Base-by-base conservation (phyloP, 2,888 invertebrate genomes). In the Caenorhabditis sp. region DNA sequence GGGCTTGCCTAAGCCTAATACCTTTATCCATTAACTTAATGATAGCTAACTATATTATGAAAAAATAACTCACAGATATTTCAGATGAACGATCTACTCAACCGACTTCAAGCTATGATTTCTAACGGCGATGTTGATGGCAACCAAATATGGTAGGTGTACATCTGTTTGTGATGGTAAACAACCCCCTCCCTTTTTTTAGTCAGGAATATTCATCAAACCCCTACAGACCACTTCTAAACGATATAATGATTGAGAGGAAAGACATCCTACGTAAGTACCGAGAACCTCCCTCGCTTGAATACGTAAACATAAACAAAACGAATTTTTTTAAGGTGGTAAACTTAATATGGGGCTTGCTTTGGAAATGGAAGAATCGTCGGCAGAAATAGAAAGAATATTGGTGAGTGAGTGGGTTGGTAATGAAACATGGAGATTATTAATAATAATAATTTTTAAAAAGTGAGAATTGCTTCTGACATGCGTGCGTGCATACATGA, bases 201-300 rank as follows among this genome's bases (percentile, higher is more conserved):
- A 77, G 77, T 17, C 58, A 70, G 20, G 49, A 58, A 23, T 43
- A 67, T 31, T 59, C 59, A 17, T 20, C 52, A 52, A 73, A 77
- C 56, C 66, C 67, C 12, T 76, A 63, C 36, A 59, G 72, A 25
- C 27, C 60, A 14, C 56, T 72, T 14, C 54, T 80, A 31, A 65
- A 61, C 23, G 74, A 66, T 20, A 64, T 77, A 23, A 50, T 80
- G 14, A 61, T 72, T 14, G 78, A 80, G 27, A 65, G 76, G 38
- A 80, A 80, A 65, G 77, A 76, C 53, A 57, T 70, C 1, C 50
- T 76, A 27, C 67, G 80, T 80, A 65, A 67, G 78, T 67, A 2
- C 23, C 5, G 27, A 26, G 26, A 56, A 56, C 17, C 50, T 50
- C n/a, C n/a, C n/a, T n/a, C n/a, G n/a, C n/a, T n/a, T n/a, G 5